phyloP scores from a whole-genome alignment of 92 coral and sea anemone genomes.

The Phymanthus crucifer region DNA sequence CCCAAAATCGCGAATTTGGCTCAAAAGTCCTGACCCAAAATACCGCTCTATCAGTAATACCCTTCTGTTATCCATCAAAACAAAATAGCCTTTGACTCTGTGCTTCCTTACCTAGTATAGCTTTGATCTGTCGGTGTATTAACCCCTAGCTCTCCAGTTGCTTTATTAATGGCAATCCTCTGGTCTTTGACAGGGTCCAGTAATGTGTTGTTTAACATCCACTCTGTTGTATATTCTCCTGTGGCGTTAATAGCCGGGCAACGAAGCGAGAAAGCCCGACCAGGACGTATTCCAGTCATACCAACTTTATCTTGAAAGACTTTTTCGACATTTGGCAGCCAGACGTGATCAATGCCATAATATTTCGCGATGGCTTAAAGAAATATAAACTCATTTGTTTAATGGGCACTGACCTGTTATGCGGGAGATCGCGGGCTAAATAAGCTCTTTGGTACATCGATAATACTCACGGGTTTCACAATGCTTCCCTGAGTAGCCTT shows the following conservation, averaged over 20 bases:
- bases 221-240: constrained; percentile 7
- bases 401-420: neutral
- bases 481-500: neutral
- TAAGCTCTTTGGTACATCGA: neutral
- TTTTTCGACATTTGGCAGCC: neutral
- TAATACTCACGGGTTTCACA: neutral
- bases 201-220: constrained; percentile 36
- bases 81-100: too few relatives aligned
- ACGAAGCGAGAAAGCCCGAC: neutral
- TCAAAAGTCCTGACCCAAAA: too few relatives aligned
- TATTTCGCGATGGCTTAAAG: neutral
- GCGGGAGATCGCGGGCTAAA: too few relatives aligned
- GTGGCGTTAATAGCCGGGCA: neutral
- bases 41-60: too few relatives aligned
- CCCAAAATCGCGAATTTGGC: too few relatives aligned
- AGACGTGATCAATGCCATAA: constrained; percentile 3
- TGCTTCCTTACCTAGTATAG: neutral
- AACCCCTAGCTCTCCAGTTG: neutral
- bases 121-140: neutral
- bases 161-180: neutral
- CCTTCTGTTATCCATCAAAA: too few relatives aligned
- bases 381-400: neutral
- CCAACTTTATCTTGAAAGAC: neutral
- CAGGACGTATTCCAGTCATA: neutral
- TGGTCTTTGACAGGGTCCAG: neutral